Evolutionary conservation across 2,797 vertebrate genomes (phyloP), one percentile per base, ranked within the genome.

Genomic region (Sternarchorhynchus goeldii): DNA sequence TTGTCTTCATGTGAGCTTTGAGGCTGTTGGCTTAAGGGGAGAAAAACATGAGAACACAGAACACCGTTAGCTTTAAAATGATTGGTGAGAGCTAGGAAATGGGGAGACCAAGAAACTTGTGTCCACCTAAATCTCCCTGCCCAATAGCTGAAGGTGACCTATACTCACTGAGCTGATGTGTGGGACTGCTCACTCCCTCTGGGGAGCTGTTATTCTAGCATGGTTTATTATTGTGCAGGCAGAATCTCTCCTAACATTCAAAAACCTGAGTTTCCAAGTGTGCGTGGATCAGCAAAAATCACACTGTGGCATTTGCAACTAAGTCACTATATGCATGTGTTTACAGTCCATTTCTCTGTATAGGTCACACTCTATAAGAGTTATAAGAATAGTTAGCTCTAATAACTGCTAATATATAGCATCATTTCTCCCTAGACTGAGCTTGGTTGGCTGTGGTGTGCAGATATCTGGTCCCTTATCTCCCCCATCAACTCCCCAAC

Each of bases 1-100:
- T 88, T 83, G 76, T 88, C 91, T 91, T 92, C 90, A 81, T 75
- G 50, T 82, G 86, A 89, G 85, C 79, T 78, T 91, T 90, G 90
- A 66, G 85, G 91, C 93, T 93, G 91, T 87, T 93, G 90, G 93
- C 93, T 94, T 94, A 91, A 89, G 90, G 78, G 92, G 83, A 90
- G 90, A 90, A 90, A 92, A 89, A 92, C 84, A 90, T 93, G 86
- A 93, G 88, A 92, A 93, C 90, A 94, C 73, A 88, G 83, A 92
- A 94, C 87, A 94, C 92, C 88, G 92, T 94, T 94, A 94, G 92
- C 91, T 91, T 91, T 88, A 91, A 79, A 92, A 82, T 62, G 84
- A 90, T 90, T 88, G 89, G 86, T 81, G 58, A 86, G 87, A 77
- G 85, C 82, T 85, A 80, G 88, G 77, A 86, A 88, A 89, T 85